Conservation (phyloP, 2,797 vertebrate species). For the Lateolabrax maculatus region DNA sequence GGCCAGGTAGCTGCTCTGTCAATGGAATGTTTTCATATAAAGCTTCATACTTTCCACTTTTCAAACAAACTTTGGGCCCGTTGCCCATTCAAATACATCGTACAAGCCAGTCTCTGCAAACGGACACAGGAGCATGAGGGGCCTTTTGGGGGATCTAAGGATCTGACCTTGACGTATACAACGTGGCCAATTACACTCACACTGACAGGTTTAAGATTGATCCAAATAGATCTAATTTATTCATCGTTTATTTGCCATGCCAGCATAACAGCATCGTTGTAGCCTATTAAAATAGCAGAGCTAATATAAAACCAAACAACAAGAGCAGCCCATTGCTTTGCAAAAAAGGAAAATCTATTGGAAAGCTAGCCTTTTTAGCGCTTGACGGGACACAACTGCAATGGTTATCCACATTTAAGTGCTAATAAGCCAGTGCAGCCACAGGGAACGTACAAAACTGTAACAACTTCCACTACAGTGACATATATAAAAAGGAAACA, state of each 20-base stretch:
- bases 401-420: conserved; percentile 63
- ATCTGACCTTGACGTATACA: conserved; percentile 8
- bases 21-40: conserved; percentile 73
- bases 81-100: conserved; percentile 25
- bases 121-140: conserved; percentile 10
- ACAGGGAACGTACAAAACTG: conserved; percentile 72
- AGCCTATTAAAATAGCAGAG: conserved; percentile 66
- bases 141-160: background rate
- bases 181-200: conserved; percentile 35
- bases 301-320: conserved; percentile 45
- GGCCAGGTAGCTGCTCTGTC: conserved; percentile 56
- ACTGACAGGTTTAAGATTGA: conserved; percentile 42
- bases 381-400: conserved; percentile 61
- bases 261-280: conserved; percentile 68
- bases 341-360: conserved; percentile 41
- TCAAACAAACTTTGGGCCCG: conserved; percentile 26
- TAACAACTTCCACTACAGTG: conserved; percentile 71
- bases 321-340: conserved; percentile 55
- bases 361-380: conserved; percentile 71
- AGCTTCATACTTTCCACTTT: conserved; percentile 58
- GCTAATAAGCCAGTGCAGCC: conserved; percentile 73
- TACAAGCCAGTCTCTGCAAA: conserved; percentile 31
- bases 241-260: conserved; percentile 73
- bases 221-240: conserved; percentile 52
- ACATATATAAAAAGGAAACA: conserved; percentile 71